These are phyloP conservation scores for Pseudochaenichthys georgianus DNA, from an alignment of 2,797 vertebrate genomes.

Conservation along the genomic window DNA sequence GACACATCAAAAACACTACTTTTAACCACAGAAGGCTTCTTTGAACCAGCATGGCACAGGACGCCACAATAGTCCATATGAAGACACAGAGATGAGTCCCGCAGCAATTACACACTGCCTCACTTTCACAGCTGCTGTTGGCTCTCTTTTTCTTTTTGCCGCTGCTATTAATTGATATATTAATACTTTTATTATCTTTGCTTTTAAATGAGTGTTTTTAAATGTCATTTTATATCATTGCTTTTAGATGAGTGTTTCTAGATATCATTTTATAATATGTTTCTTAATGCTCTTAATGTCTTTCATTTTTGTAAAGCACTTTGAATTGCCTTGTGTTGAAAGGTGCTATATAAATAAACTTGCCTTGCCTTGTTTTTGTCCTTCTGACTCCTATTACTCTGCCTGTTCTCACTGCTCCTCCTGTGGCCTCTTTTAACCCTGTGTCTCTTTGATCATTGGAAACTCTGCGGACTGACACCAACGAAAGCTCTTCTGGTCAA, in stretches of 20 bases:
- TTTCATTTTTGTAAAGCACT: too few relatives aligned
- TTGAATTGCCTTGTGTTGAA: too few relatives aligned
- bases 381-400: not conserved
- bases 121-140: constrained; percentile 13
- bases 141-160: not conserved
- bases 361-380: constrained; percentile 13
- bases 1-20: constrained; percentile 48
- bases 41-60: constrained; percentile 27
- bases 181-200: too few relatives aligned
- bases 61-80: constrained; percentile 26
- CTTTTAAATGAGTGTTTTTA: too few relatives aligned
- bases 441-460: not conserved
- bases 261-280: too few relatives aligned
- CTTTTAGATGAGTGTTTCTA: too few relatives aligned
- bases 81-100: constrained; percentile 32
- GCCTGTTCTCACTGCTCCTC: not conserved
- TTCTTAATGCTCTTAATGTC: too few relatives aligned
- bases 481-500: not conserved
- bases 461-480: not conserved
- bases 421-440: not conserved
- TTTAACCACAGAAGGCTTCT: constrained; percentile 50
- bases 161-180: too few relatives aligned
- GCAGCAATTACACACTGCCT: constrained; percentile 44
- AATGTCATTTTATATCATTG: too few relatives aligned
- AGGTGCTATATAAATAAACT: too few relatives aligned